Evolutionary conservation across 2,797 vertebrate genomes (phyloP).

Genomic region (Pantherophis alleghaniensis): DNA sequence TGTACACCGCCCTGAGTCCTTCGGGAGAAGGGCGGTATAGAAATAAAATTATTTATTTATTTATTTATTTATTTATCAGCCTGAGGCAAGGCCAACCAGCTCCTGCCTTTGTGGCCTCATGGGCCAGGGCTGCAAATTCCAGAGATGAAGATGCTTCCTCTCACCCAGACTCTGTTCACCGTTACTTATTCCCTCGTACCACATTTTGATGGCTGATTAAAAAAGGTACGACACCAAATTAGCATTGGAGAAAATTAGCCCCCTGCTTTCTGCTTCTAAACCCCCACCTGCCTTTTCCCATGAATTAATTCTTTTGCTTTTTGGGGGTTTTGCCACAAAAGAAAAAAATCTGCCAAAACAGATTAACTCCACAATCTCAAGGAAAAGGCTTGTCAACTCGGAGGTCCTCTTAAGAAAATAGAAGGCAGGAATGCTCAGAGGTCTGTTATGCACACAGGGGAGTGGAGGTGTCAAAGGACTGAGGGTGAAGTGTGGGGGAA

Average conservation of each 20-base stretch:
- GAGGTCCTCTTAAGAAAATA: not conserved
- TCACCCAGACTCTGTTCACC: not conserved
- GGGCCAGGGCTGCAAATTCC: not conserved
- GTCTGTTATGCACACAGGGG: not conserved
- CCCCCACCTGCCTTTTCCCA: not conserved
- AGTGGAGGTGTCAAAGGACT: not conserved
- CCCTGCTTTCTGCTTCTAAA: not conserved
- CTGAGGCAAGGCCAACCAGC: not conserved
- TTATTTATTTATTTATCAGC: not conserved
- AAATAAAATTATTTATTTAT: too few relatives aligned
- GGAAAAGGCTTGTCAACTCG: not conserved
- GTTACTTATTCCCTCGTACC: not conserved
- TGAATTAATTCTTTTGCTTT: not conserved
- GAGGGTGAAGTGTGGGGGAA: not conserved
- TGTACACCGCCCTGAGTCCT: too few relatives aligned
- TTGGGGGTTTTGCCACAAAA: not conserved
- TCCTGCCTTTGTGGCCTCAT: not conserved
- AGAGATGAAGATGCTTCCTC: not conserved
- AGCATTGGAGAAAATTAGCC: not conserved
- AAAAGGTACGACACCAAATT: not conserved
- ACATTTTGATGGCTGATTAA: not conserved
- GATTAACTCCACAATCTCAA: not conserved
- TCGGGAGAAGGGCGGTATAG: too few relatives aligned
- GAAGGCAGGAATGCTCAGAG: not conserved
- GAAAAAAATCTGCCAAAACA: not conserved